A percentile compares a stretch with the other conserved stretches of the same genome.
Conservation (phyloP, 64 coral and sea anemone species). For the Hydrozoanthus tunicans region DNA sequence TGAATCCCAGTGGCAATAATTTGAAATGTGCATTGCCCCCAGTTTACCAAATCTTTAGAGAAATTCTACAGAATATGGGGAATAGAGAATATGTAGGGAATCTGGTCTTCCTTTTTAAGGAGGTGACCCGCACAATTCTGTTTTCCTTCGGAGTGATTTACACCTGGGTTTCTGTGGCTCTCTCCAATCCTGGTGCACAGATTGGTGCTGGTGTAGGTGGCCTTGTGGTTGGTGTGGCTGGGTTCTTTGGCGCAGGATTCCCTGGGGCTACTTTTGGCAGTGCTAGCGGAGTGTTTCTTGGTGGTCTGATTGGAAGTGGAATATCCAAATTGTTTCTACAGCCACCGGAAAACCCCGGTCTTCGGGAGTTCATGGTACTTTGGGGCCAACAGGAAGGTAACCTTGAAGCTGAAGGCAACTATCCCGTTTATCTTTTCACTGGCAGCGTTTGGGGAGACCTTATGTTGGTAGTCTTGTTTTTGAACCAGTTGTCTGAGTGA, state of each 20-base stretch:
- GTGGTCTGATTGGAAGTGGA: constrained; percentile 24
- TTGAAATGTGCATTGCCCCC: neutral
- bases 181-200: neutral
- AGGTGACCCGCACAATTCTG: neutral
- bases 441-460: constrained; percentile 3
- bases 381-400: neutral
- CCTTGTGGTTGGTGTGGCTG: neutral
- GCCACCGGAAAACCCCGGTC: neutral
- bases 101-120: neutral
- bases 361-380: constrained; percentile 2
- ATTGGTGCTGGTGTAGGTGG: constrained; percentile 23
- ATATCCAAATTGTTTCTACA: neutral
- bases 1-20: neutral
- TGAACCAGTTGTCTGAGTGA: neutral
- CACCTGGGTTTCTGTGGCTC: constrained; percentile 2
- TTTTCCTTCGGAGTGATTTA: constrained; percentile 11
- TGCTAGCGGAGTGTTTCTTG: neutral
- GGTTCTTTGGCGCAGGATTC: neutral
- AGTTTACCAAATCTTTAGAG: neutral
- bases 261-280: neutral
- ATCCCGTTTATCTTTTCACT: neutral
- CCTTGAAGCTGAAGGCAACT: neutral
- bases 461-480: constrained; percentile 14
- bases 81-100: neutral
- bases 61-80: neutral